A percentile compares a stretch with the other conserved stretches of the same genome.
Evolutionary conservation across 2,888 invertebrate genomes (phyloP).

Genomic region (Philhelius pedissequus): DNA sequence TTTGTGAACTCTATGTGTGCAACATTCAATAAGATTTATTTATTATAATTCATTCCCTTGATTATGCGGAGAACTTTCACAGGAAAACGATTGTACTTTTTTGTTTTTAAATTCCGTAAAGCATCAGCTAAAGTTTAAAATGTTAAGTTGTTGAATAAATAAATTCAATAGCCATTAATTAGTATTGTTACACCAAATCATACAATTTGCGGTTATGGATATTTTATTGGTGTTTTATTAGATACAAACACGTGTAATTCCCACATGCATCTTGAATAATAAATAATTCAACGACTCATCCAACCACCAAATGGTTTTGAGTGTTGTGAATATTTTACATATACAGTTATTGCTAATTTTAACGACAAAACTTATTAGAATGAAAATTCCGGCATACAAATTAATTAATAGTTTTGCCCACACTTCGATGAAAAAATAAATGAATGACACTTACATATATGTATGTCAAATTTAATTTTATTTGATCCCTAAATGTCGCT

Average conservation of each 20-base stretch:
- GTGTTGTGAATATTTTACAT: background rate
- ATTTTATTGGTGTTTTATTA: constrained; percentile 11
- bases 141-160: background rate
- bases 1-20: background rate
- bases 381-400: background rate
- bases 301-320: background rate
- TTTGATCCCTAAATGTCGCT: background rate
- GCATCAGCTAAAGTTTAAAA: background rate
- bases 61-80: background rate
- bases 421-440: background rate
- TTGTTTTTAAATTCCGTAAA: background rate
- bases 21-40: background rate
- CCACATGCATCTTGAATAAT: constrained; percentile 26
- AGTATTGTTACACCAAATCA: background rate
- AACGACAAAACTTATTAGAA: background rate
- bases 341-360: background rate
- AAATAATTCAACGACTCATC: background rate
- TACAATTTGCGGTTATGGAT: background rate
- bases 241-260: constrained; percentile 25
- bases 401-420: background rate
- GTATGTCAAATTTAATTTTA: background rate
- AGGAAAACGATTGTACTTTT: background rate
- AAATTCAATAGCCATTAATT: background rate
- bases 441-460: no score
- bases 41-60: background rate